Evolutionary conservation across 2,797 vertebrate genomes (phyloP).

Genomic region (Orientallactaga sibirica): DNA sequence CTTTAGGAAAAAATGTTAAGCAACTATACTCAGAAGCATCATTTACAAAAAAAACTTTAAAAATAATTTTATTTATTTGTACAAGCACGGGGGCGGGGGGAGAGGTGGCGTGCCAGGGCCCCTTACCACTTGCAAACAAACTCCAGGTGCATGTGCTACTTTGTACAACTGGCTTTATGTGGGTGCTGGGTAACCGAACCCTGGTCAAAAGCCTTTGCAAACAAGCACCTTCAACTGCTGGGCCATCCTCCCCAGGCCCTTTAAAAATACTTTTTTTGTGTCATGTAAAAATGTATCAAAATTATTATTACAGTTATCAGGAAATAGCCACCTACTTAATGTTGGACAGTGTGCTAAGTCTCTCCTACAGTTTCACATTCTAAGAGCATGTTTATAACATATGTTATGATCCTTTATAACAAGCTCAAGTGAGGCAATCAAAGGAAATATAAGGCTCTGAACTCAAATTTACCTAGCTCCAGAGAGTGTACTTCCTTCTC

Average conservation of each 20-base stretch:
- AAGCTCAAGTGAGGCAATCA: background rate
- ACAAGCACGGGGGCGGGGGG: too few relatives aligned
- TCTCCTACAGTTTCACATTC: background rate
- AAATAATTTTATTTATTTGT: background rate
- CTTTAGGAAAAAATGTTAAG: too few relatives aligned
- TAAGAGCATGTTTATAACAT: background rate
- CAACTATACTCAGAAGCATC: background rate
- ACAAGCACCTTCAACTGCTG: too few relatives aligned
- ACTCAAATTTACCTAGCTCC: background rate
- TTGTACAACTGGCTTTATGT: too few relatives aligned
- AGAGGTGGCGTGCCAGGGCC: too few relatives aligned
- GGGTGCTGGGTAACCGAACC: too few relatives aligned
- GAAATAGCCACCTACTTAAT: background rate
- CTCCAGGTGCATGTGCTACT: too few relatives aligned
- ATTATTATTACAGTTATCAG: background rate
- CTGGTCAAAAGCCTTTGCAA: too few relatives aligned
- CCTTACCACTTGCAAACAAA: too few relatives aligned
- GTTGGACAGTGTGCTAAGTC: background rate
- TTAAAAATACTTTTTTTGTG: background rate
- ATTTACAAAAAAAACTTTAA: background rate
- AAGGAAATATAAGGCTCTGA: background rate
- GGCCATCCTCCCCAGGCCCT: too few relatives aligned
- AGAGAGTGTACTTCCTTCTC: background rate
- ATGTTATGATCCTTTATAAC: background rate
- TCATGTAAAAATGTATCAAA: slow-evolving; percentile 7